Percentiles rank a stretch among this genome's conserved stretches.
These are phyloP conservation scores for Falcunculus frontatus DNA, from an alignment of 2,113 vertebrate genomes.

Conservation along the genomic window DNA sequence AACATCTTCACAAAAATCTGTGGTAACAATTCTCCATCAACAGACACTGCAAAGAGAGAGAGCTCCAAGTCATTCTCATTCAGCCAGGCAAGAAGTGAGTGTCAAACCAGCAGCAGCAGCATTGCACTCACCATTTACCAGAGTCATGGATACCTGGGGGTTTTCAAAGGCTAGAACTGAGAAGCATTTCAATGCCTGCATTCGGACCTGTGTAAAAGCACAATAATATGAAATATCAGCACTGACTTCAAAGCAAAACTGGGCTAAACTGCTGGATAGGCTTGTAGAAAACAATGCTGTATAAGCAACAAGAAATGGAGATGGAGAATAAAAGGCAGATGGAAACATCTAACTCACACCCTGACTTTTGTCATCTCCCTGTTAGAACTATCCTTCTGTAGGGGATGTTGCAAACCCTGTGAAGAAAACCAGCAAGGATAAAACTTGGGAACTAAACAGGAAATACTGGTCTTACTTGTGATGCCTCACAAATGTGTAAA, in stretches of 20 bases:
- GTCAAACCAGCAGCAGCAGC: background rate
- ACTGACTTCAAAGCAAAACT: background rate
- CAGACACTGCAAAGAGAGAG: slow-evolving; percentile 81
- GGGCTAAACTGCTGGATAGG: background rate
- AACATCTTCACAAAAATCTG: slow-evolving; percentile 99
- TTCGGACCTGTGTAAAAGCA: slow-evolving; percentile 83
- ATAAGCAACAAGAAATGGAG: background rate
- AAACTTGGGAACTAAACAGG: background rate
- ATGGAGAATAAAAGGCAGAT: background rate
- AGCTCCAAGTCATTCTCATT: slow-evolving; percentile 25
- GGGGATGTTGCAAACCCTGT: background rate
- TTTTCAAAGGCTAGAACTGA: slow-evolving; percentile 98
- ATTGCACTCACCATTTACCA: slow-evolving; percentile 89
- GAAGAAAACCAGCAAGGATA: background rate
- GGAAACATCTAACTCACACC: background rate
- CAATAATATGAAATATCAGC: background rate
- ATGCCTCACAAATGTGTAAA: background rate
- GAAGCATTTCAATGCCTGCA: slow-evolving; percentile 98
- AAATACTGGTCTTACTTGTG: background rate
- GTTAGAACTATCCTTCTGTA: background rate
- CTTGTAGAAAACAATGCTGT: background rate
- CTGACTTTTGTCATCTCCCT: background rate
- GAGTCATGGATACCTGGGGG: slow-evolving; percentile 92
- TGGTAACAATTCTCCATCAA: slow-evolving; percentile 91
- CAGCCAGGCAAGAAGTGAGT: background rate